phyloP scores from a whole-genome alignment of 92 coral and sea anemone species.

The Blastomussa wellsi region DNA sequence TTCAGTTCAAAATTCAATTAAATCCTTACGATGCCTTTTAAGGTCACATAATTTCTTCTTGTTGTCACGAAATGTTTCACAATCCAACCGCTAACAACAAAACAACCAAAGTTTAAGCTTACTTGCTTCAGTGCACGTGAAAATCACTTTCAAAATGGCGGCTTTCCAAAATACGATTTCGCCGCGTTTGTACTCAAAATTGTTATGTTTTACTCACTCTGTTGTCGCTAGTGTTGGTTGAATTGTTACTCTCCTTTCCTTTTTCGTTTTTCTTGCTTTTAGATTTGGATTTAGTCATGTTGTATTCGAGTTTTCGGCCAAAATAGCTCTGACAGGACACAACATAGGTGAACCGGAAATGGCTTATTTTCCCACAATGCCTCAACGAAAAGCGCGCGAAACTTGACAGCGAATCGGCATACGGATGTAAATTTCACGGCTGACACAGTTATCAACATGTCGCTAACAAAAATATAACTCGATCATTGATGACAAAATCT shows the following conservation, averaged over 20 bases:
- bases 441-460: slow-evolving; percentile 32
- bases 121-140: background rate
- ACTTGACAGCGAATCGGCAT: slow-evolving; percentile 46
- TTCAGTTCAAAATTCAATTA: slow-evolving; percentile 51
- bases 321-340: slow-evolving; percentile 27
- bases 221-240: slow-evolving; percentile 50
- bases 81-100: slow-evolving; percentile 2
- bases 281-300: slow-evolving; percentile 94
- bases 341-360: slow-evolving; percentile 2
- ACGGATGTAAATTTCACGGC: slow-evolving; percentile 42
- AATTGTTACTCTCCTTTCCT: slow-evolving; percentile 62
- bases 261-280: slow-evolving; percentile 82
- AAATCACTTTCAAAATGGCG: slow-evolving; percentile 80
- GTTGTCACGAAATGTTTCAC: slow-evolving; percentile 30
- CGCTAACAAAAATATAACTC: slow-evolving; percentile 28
- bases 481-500: slow-evolving; percentile 17
- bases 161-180: slow-evolving; percentile 10
- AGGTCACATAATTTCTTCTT: slow-evolving; percentile 32
- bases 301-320: slow-evolving; percentile 6
- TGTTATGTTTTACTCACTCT: slow-evolving; percentile 50
- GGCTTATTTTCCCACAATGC: slow-evolving; percentile 65
- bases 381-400: slow-evolving; percentile 81
- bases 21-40: slow-evolving; percentile 47
- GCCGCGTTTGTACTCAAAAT: background rate
- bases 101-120: background rate